Base-by-base conservation (phyloP, 1,140 invertebrate genomes). In the Lanistes nyassanus region DNA sequence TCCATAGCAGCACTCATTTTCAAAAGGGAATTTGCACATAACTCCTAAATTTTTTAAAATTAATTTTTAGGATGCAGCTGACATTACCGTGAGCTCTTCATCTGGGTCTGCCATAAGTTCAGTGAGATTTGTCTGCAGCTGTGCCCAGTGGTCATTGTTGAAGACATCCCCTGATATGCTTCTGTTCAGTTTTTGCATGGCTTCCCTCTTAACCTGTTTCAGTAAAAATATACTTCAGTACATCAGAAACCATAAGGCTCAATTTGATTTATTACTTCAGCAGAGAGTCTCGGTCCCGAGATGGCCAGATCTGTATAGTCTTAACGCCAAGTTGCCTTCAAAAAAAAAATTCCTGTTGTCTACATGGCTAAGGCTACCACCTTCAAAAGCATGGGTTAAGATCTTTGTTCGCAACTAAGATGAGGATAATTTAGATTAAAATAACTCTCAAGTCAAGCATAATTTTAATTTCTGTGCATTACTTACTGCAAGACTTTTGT, bases 161-260 rank as follows among this genome's bases (percentile, higher is more conserved):
- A 86, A 80, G n/a, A 86, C 81, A 47, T 87, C 86, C 21, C 79
- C 83, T 42, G 84, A 81, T 37, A 83, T 75, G 31, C 85, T 84
- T 64, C 82, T 82, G 69, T 84, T 85, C 74, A 88, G 68, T 36
- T 80, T 86, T 74, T 83, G 83, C 66, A 88, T 70, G 23, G 86
- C 84, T 68, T 87, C 85, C 23, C 77, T 65, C 42, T 82, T 76
- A 11, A 76, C 82, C 86, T 88, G 74, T 34, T 36, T 39, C 19
- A n/a, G n/a, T n/a, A n/a, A n/a, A n/a, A n/a, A n/a, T n/a, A n/a
- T n/a, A n/a, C n/a, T n/a, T n/a, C n/a, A n/a, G n/a, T n/a, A n/a
- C n/a, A n/a, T n/a, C n/a, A n/a, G n/a, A n/a, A n/a, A n/a, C n/a
- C n/a, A n/a, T n/a, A n/a, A n/a, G n/a, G n/a, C n/a, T n/a, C n/a